phyloP scores from a whole-genome alignment of 2,113 vertebrate species.

The Oreochromis niloticus region DNA sequence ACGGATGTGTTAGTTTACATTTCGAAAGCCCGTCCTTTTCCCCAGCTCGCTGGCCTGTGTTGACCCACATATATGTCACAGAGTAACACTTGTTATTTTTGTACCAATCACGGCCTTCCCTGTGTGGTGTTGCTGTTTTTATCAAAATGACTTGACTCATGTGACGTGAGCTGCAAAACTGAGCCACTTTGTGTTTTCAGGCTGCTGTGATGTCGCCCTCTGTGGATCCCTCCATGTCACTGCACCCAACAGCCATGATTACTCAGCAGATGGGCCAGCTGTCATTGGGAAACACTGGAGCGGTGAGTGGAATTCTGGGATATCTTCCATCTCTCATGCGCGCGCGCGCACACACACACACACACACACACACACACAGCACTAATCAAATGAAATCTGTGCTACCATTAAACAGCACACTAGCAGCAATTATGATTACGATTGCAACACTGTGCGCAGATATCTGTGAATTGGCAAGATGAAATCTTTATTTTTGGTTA shows the following conservation, averaged over 20 bases:
- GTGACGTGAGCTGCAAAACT: background rate
- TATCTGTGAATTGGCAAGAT: background rate
- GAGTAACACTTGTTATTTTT: background rate
- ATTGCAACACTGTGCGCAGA: background rate
- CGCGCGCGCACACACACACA: too few relatives aligned
- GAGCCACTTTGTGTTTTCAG: slow-evolving; percentile 31
- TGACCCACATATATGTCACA: background rate
- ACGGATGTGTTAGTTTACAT: background rate
- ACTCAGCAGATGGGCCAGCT: slow-evolving; percentile 99
- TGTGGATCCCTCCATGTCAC: slow-evolving; percentile 91
- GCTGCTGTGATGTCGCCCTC: slow-evolving; percentile 71
- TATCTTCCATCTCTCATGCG: background rate
- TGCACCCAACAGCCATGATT: slow-evolving; percentile 94
- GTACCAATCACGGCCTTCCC: too few relatives aligned
- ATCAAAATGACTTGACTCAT: background rate
- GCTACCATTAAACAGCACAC: background rate
- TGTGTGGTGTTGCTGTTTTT: background rate
- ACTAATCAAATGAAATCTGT: background rate
- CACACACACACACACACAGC: background rate
- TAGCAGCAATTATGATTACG: background rate
- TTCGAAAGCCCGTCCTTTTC: background rate
- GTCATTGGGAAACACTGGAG: slow-evolving; percentile 90
- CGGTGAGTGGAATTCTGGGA: slow-evolving; percentile 72
- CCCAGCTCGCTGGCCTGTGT: background rate
- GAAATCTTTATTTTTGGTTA: background rate